phyloP scores from a whole-genome alignment of 2,113 vertebrate species.

The Alethe castanea region DNA sequence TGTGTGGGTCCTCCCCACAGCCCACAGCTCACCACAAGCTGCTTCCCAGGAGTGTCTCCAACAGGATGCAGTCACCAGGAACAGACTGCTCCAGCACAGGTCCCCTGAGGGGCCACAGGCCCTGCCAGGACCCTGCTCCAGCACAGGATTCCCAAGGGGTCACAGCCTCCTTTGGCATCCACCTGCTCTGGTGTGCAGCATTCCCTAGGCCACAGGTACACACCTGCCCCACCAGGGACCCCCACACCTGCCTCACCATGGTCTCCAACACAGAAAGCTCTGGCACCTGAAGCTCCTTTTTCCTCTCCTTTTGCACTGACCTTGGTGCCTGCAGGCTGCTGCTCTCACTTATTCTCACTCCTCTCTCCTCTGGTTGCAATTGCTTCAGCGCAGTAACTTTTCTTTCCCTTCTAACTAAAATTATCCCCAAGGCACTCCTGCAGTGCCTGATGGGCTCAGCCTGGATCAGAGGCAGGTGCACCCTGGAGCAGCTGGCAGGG shows the following conservation, averaged over 20 bases:
- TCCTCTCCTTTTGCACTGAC: not conserved
- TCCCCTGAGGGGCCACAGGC: no score
- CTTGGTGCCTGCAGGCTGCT: not conserved
- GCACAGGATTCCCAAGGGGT: not conserved
- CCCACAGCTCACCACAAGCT: not conserved
- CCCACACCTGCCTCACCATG: not conserved
- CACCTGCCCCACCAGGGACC: not conserved
- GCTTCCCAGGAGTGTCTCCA: not conserved
- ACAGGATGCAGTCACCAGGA: not conserved
- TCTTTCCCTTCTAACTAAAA: not conserved
- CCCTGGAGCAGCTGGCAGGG: not conserved
- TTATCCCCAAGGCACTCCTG: rapidly evolving
- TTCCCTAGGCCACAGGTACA: not conserved
- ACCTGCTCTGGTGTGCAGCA: not conserved
- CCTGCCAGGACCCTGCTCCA: not conserved
- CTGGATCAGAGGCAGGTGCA: not conserved
- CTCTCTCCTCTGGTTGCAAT: not conserved
- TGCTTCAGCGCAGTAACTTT: rapidly evolving
- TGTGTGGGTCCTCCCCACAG: not conserved
- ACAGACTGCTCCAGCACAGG: not conserved
- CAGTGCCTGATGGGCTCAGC: not conserved
- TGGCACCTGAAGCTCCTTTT: not conserved
- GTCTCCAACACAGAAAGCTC: rapidly evolving
- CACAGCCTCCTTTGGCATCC: not conserved
- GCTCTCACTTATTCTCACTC: not conserved